phyloP scores from a whole-genome alignment of 2,113 vertebrate genomes.

The Melanerpes aurifrons region DNA sequence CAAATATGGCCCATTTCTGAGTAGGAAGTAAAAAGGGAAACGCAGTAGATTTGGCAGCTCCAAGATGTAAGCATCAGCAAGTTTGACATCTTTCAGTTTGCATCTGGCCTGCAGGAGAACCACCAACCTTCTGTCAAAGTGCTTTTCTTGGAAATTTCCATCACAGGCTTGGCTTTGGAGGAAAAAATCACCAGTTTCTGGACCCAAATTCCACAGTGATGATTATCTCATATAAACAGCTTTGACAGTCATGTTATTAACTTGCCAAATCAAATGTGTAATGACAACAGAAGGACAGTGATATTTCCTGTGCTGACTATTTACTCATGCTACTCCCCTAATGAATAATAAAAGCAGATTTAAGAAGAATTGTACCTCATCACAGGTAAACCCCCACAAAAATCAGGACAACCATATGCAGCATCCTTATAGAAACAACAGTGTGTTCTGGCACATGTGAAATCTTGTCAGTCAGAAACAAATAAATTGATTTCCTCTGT shows the following conservation, averaged over 20 bases:
- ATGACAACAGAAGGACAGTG: not conserved
- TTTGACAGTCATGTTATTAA: not conserved
- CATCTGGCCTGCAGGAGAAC: not conserved
- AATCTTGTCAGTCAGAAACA: not conserved
- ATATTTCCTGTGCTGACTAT: not conserved
- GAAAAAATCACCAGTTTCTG: not conserved
- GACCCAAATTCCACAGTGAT: not conserved
- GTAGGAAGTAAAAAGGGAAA: constrained; percentile 9
- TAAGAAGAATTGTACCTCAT: not conserved
- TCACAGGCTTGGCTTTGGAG: not conserved
- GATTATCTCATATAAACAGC: constrained; percentile 8
- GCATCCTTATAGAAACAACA: not conserved
- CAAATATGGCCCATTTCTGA: constrained; percentile 6
- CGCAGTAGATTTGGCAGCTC: not conserved
- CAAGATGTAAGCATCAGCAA: not conserved
- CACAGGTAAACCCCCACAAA: not conserved
- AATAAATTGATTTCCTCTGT: not conserved
- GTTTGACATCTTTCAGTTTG: not conserved
- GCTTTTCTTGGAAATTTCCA: constrained; percentile 28
- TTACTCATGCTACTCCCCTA: not conserved
- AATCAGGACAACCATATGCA: not conserved
- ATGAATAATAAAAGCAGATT: not conserved
- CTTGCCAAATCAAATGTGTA: not conserved
- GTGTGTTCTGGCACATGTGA: not conserved
- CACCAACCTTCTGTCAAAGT: not conserved